Evolutionary conservation across 2,113 vertebrate species (phyloP), one percentile per base, ranked within the genome.

Genomic region (Polypterus senegalus): DNA sequence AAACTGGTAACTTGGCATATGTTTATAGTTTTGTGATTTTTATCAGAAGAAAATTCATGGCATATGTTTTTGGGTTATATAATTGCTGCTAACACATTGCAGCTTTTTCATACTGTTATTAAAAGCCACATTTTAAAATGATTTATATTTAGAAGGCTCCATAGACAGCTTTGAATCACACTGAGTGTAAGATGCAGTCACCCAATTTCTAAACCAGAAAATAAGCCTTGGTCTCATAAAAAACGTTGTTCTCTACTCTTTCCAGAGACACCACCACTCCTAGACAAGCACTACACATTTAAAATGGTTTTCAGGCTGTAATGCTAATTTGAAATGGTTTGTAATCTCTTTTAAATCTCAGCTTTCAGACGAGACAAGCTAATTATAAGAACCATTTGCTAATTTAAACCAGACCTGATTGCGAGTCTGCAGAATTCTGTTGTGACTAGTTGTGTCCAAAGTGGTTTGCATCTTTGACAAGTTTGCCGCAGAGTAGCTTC

Each of bases 101-200:
- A 52, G 51, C 51, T 52, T 52, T 52, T 52, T 8, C 10, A 52
- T 4, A 8, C 51, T 52, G 10, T 52, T 52, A 52, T 52, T 52
- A 52, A 52, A 52, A 52, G 10, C 51, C 51, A 52, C 51, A 52
- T 52, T 52, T 52, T 52, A 52, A 52, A 52, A 52, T 52, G 51
- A 10, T 52, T 52, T 52, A 52, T 52, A 8, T 52, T 52, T 52
- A 52, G 51, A 52, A 52, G 51, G 7, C 51, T 52, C 51, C 7
- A 52, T 52, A 52, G 10, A 52, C 51, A 3, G 51, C 51, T 52
- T 52, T 52, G 51, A 52, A 52, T 52, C 51, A 52, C 51, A 52
- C 7, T 7, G 7, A 8, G 51, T 10, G 51, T 52, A 52, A 52
- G 51, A 52, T 10, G 10, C 51, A 52, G 51, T 52, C 51, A 10